These are phyloP conservation scores for Sebastes iracundus DNA, from an alignment of 2,797 vertebrate species.

Conservation along the genomic window DNA sequence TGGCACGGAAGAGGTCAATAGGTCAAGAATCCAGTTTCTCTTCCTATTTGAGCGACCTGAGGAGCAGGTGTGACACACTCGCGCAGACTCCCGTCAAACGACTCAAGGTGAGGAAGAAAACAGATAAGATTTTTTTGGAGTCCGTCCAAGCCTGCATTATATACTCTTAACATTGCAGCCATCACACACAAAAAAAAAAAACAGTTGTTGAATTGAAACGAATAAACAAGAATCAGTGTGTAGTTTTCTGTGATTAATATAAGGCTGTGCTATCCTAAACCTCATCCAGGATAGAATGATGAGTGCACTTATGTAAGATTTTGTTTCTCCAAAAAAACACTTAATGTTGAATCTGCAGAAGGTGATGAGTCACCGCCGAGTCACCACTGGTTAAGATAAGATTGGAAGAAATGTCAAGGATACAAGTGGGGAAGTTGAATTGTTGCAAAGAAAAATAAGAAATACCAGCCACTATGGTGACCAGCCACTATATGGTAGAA, in stretches of 20 bases:
- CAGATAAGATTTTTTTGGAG: background rate
- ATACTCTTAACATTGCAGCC: background rate
- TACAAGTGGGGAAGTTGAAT: background rate
- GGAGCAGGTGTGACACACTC: slow-evolving; percentile 85
- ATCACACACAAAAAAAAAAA: background rate
- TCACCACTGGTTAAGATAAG: background rate
- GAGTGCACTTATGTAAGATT: background rate
- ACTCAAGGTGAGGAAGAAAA: slow-evolving; percentile 82
- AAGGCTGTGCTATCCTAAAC: background rate
- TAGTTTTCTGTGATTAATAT: background rate
- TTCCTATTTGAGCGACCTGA: slow-evolving; percentile 90
- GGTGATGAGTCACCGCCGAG: background rate
- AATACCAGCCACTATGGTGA: background rate
- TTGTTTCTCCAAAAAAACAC: background rate
- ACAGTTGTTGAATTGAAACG: background rate
- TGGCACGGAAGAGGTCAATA: slow-evolving; percentile 77
- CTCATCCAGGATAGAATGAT: background rate
- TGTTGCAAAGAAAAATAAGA: background rate
- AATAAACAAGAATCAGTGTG: background rate
- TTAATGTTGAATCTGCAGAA: background rate
- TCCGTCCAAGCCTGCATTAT: background rate
- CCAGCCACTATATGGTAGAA: background rate
- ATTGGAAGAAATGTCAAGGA: background rate
- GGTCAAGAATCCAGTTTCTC: slow-evolving; percentile 84
- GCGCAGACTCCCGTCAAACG: slow-evolving; percentile 90